Percentiles rank a stretch among this genome's conserved stretches.
Evolutionary conservation across 2,888 invertebrate species (phyloP).

Genomic region (Erebia ligea): DNA sequence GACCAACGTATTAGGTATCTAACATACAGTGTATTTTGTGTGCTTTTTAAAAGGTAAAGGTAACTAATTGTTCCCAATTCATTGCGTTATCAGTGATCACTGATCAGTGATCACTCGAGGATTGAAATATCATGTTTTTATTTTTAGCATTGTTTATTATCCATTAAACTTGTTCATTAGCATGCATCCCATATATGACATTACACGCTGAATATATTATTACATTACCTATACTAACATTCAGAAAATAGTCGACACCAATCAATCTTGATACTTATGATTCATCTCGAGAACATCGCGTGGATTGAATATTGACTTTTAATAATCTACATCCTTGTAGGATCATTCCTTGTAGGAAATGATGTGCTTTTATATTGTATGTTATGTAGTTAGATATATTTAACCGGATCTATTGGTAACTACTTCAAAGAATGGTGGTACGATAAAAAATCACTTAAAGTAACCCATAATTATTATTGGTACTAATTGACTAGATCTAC

Average conservation of each 20-base stretch:
- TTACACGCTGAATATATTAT: conserved; percentile 26
- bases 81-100: no score
- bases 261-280: conserved; percentile 41
- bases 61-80: no score
- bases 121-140: not conserved
- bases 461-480: conserved; percentile 5
- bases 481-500: not conserved
- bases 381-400: conserved; percentile 19
- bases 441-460: conserved; percentile 4
- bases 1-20: no score
- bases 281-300: conserved; percentile 39
- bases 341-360: conserved; percentile 46
- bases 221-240: conserved; percentile 29
- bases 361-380: conserved; percentile 33
- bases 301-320: conserved; percentile 40
- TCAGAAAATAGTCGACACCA: conserved; percentile 34
- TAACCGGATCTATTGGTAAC: not conserved
- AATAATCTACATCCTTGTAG: conserved; percentile 44
- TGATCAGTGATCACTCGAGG: no score
- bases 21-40: no score
- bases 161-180: conserved; percentile 2
- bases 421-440: conserved; percentile 13
- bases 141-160: conserved; percentile 1
- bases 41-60: no score
- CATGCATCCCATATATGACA: conserved; percentile 20